Percentiles rank a stretch among this genome's conserved stretches.
phyloP scores from a whole-genome alignment of 2,797 vertebrate genomes.

The Champsocephalus esox region DNA sequence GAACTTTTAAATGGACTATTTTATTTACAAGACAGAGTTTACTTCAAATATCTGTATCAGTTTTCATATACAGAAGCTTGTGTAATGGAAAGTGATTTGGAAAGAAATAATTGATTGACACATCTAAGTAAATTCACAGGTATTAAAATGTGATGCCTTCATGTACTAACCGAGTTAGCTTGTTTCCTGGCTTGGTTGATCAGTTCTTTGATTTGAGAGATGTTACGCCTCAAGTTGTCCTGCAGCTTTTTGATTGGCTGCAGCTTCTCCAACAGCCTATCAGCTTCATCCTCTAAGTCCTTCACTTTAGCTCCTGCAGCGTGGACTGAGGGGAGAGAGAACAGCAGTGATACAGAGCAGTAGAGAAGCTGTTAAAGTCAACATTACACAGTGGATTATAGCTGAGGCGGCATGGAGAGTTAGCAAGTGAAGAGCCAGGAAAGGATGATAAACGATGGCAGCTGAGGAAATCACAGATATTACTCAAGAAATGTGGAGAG shows the following conservation, averaged over 20 bases:
- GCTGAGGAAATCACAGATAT: conserved; percentile 36
- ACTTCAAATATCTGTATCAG: not conserved
- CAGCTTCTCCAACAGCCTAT: conserved; percentile 93
- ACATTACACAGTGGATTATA: conserved; percentile 6
- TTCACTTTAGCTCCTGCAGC: conserved; percentile 94
- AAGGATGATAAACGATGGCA: conserved; percentile 32
- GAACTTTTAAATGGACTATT: too few species aligned
- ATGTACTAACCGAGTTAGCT: conserved; percentile 93
- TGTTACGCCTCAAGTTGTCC: conserved; percentile 95
- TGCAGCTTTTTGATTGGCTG: conserved; percentile 96
- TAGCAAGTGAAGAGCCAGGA: conserved; percentile 23
- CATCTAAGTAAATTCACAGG: too few species aligned
- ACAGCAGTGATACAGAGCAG: conserved; percentile 16
- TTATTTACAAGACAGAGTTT: too few species aligned
- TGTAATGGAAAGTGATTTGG: not conserved
- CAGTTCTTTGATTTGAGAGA: conserved; percentile 98
- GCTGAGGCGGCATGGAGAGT: conserved; percentile 34
- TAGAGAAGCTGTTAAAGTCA: not conserved
- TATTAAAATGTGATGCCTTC: not conserved
- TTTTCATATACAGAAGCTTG: not conserved
- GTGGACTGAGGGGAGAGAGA: conserved; percentile 85
- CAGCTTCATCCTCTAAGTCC: conserved; percentile 93
- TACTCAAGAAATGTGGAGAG: conserved; percentile 31
- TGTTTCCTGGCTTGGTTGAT: conserved; percentile 99
- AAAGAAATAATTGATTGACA: not conserved